phyloP scores from a whole-genome alignment of 92 coral and sea anemone genomes.

The Hydrozoanthus gracilis region DNA sequence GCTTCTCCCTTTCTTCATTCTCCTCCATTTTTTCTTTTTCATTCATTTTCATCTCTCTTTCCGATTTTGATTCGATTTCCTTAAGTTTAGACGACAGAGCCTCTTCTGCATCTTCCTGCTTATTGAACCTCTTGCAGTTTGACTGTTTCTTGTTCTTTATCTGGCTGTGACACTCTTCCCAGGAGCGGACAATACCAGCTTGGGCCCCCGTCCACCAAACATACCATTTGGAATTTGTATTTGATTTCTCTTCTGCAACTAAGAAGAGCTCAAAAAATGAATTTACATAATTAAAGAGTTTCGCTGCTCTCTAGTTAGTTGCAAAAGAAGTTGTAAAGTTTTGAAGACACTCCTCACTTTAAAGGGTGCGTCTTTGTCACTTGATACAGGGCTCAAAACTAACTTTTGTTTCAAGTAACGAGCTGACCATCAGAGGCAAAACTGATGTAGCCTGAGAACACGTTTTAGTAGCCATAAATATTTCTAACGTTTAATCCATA shows the following conservation, averaged over 20 bases:
- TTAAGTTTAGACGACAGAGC: neutral
- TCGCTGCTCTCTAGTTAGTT: too few relatives aligned
- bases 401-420: too few relatives aligned
- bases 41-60: neutral
- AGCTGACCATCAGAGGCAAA: too few relatives aligned
- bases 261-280: too few relatives aligned
- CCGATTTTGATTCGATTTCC: neutral
- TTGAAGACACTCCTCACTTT: too few relatives aligned
- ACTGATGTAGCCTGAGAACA: too few relatives aligned
- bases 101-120: conserved; percentile 14
- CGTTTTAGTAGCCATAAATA: too few relatives aligned
- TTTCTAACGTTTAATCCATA: too few relatives aligned
- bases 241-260: neutral
- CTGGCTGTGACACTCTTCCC: conserved; percentile 18
- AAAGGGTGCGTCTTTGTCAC: too few relatives aligned
- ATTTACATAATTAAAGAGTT: too few relatives aligned
- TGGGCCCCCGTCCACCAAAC: conserved; percentile 40
- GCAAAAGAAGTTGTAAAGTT: too few relatives aligned
- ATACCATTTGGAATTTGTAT: conserved; percentile 1
- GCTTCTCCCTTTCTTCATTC: neutral
- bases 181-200: conserved; percentile 17
- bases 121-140: conserved; percentile 11
- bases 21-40: neutral
- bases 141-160: conserved; percentile 27
- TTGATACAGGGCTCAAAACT: too few relatives aligned